Evolutionary conservation across 2,888 invertebrate genomes (phyloP).

Genomic region (Ophioninae sp.): DNA sequence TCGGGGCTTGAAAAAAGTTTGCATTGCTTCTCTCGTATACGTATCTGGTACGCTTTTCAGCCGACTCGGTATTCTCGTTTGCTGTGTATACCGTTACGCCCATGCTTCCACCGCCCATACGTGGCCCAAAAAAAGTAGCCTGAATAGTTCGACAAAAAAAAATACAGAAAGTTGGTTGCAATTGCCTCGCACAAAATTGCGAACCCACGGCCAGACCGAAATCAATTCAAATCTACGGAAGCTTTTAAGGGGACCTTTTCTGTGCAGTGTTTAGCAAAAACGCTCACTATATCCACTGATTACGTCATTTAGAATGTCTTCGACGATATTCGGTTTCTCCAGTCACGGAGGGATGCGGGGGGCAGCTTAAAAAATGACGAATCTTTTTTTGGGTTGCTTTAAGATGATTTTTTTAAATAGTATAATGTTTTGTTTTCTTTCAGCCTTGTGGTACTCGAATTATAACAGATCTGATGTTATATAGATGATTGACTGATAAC

Average conservation of each 20-base stretch:
- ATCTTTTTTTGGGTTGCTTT: too few species aligned
- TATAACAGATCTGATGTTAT: background rate
- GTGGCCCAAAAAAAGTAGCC: background rate
- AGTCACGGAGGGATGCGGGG: too few species aligned
- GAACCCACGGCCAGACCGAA: background rate
- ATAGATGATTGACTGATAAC: background rate
- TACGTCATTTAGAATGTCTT: background rate
- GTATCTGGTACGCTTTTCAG: constrained; percentile 41
- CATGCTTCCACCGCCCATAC: background rate
- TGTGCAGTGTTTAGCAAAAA: background rate
- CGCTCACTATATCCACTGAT: background rate
- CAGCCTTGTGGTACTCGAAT: background rate
- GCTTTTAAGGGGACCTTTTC: background rate
- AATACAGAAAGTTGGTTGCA: background rate
- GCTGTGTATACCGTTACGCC: constrained; percentile 32
- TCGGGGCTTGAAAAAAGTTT: constrained; percentile 65
- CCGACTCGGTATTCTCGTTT: constrained; percentile 35
- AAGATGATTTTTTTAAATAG: too few species aligned
- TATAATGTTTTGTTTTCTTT: too few species aligned
- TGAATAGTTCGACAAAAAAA: background rate
- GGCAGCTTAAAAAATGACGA: too few species aligned
- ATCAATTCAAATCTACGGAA: background rate
- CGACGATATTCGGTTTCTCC: background rate
- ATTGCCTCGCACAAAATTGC: background rate
- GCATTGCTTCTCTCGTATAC: constrained; percentile 58